phyloP scores from a whole-genome alignment of 1,140 invertebrate species.

The Batillaria attramentaria region DNA sequence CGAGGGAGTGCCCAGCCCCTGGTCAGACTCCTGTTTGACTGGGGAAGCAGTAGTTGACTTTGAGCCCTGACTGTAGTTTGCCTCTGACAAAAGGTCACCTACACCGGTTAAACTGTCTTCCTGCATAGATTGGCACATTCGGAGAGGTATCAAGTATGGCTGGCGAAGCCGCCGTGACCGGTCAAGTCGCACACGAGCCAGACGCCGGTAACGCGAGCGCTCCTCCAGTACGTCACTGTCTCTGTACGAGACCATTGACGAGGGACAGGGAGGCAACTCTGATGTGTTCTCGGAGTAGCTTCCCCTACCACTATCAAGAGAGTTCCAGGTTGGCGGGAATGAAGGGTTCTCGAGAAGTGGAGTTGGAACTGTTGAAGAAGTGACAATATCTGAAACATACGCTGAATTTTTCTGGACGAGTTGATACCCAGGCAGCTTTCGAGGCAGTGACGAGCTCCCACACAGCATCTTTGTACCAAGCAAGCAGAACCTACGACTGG shows the following conservation, averaged over 20 bases:
- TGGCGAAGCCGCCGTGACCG: slow-evolving; percentile 52
- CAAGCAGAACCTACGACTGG: not conserved
- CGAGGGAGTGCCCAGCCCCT: slow-evolving; percentile 22
- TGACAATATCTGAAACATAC: slow-evolving; percentile 58
- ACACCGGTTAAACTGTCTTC: slow-evolving; percentile 32
- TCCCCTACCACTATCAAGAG: not conserved
- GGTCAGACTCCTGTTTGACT: slow-evolving; percentile 44
- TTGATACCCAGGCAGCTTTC: slow-evolving; percentile 41
- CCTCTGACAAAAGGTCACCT: slow-evolving; percentile 9
- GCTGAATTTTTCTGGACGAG: slow-evolving; percentile 63
- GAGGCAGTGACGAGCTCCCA: slow-evolving; percentile 1
- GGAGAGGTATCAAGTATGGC: slow-evolving; percentile 65
- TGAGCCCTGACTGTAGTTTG: slow-evolving; percentile 20
- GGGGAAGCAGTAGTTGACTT: slow-evolving; percentile 62
- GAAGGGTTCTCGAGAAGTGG: slow-evolving; percentile 5
- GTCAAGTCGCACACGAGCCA: slow-evolving; percentile 43
- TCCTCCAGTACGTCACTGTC: slow-evolving; percentile 26
- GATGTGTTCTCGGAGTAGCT: slow-evolving; percentile 6
- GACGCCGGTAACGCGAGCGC: slow-evolving; percentile 24
- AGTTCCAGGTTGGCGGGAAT: slow-evolving; percentile 3
- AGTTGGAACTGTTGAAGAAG: no score
- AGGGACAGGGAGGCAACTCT: not conserved
- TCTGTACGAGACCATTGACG: slow-evolving; percentile 9
- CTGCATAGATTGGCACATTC: slow-evolving; percentile 55
- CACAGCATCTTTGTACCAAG: not conserved